Conservation (phyloP, 2,888 invertebrate species). For the Prosapia bicincta region DNA sequence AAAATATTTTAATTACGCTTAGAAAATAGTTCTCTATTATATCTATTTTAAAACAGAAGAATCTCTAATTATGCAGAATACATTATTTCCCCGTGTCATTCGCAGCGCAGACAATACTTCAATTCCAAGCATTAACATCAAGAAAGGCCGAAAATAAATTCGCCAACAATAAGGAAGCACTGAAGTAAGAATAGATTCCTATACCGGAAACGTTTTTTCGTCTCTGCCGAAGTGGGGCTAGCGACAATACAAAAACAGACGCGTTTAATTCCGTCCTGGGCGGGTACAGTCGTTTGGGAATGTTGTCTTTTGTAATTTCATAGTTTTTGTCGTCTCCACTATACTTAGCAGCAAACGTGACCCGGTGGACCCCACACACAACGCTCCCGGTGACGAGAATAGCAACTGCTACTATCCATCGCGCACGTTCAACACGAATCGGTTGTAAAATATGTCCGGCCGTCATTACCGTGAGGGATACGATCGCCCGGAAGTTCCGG, state of each 20-base stretch:
- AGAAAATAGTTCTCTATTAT: too few species aligned
- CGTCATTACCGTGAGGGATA: not conserved
- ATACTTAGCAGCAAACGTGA: not conserved
- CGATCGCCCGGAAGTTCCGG: not conserved
- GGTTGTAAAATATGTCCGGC: not conserved
- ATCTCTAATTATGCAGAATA: too few species aligned
- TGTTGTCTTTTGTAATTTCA: slow-evolving; percentile 2
- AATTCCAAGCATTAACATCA: too few species aligned
- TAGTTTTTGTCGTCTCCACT: not conserved
- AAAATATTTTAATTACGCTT: too few species aligned
- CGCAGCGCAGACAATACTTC: too few species aligned
- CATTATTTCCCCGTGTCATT: too few species aligned
- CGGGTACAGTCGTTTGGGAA: not conserved
- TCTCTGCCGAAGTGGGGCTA: not conserved
- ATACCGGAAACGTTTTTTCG: not conserved
- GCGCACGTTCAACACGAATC: not conserved
- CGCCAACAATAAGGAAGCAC: not conserved
- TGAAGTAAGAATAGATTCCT: not conserved
- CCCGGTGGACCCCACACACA: not conserved
- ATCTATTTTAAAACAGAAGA: too few species aligned
- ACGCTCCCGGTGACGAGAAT: not conserved
- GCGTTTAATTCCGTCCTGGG: not conserved
- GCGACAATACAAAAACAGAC: not conserved
- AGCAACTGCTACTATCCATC: not conserved
- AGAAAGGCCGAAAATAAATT: not conserved